A percentile compares a stretch with the other conserved stretches of the same genome.
phyloP scores from a whole-genome alignment of 2,888 invertebrate species.

The Chrysopilus asiliformis region DNA sequence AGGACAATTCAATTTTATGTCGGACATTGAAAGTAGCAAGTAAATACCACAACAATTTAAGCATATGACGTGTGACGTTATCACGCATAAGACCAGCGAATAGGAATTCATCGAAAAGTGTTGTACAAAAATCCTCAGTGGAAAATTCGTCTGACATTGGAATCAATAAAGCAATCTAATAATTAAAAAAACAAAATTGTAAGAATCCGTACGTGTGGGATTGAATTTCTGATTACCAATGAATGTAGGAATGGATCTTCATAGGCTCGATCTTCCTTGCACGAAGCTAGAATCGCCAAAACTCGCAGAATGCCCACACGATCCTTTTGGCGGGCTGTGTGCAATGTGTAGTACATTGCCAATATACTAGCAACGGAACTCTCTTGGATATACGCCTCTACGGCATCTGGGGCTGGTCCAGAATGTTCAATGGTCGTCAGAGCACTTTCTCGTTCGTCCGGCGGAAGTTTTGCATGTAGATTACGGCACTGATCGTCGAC shows the following conservation, averaged over 20 bases:
- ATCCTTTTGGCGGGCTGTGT: conserved; percentile 71
- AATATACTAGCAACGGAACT: conserved; percentile 84
- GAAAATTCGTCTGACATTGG: conserved; percentile 86
- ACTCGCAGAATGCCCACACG: conserved; percentile 70
- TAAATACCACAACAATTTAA: conserved; percentile 75
- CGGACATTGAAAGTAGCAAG: neutral
- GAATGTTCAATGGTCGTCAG: conserved; percentile 89
- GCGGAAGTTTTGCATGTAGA: conserved; percentile 73
- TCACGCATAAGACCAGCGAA: conserved; percentile 79
- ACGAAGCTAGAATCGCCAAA: conserved; percentile 78
- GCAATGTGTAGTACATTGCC: conserved; percentile 89
- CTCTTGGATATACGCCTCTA: conserved; percentile 82
- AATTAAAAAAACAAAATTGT: conserved; percentile 3
- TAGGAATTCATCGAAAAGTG: conserved; percentile 90
- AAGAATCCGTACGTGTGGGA: conserved; percentile 3
- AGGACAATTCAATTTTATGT: neutral
- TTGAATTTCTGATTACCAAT: conserved; percentile 40
- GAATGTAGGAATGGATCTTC: conserved; percentile 93
- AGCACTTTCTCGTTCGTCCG: conserved; percentile 86
- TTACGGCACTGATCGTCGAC: conserved; percentile 76
- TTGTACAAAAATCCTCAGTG: conserved; percentile 88
- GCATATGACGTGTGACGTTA: conserved; percentile 81
- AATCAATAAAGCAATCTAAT: conserved; percentile 53
- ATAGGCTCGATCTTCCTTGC: conserved; percentile 83
- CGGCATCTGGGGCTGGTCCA: conserved; percentile 84